phyloP scores from a whole-genome alignment of 2,797 vertebrate species.

The Serranus cabrilla region DNA sequence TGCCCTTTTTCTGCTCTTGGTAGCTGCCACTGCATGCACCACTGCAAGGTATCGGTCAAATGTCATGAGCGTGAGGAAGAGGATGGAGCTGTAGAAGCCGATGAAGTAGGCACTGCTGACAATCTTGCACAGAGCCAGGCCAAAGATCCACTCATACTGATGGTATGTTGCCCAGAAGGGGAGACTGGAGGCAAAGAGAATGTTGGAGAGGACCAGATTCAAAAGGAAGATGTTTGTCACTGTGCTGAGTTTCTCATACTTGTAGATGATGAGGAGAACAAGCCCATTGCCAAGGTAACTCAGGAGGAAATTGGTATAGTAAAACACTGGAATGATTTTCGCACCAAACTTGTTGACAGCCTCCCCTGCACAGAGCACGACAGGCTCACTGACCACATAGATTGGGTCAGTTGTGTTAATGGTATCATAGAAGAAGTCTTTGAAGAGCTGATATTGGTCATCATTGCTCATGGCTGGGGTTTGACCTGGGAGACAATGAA shows the following conservation, averaged over 20 bases:
- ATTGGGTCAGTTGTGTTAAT: rapidly evolving
- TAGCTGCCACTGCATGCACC: conserved; percentile 84
- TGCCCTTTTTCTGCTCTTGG: conserved; percentile 69
- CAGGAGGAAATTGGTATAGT: conserved; percentile 82
- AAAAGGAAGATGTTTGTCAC: conserved; percentile 88
- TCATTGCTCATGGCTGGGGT: conserved; percentile 34
- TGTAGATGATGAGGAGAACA: conserved; percentile 84
- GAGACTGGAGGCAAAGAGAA: conserved; percentile 84
- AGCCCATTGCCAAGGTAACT: conserved; percentile 86
- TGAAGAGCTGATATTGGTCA: rapidly evolving
- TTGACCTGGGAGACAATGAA: conserved; percentile 42
- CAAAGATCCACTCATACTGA: conserved; percentile 84
- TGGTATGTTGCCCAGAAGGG: conserved; percentile 87
- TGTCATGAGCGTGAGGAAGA: conserved; percentile 89
- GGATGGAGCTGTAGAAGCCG: conserved; percentile 88
- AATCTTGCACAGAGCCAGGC: conserved; percentile 80
- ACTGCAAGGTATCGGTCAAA: conserved; percentile 89
- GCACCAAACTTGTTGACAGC: conserved; percentile 78
- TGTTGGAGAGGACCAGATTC: conserved; percentile 87
- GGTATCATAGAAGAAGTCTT: rapidly evolving
- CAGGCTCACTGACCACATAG: conserved; percentile 21
- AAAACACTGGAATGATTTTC: conserved; percentile 80
- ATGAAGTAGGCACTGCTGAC: conserved; percentile 83
- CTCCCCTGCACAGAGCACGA: conserved; percentile 63
- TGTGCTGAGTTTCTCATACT: conserved; percentile 84